Evolutionary conservation across 2,113 vertebrate species (phyloP).

Genomic region (Phyllostomus discolor): DNA sequence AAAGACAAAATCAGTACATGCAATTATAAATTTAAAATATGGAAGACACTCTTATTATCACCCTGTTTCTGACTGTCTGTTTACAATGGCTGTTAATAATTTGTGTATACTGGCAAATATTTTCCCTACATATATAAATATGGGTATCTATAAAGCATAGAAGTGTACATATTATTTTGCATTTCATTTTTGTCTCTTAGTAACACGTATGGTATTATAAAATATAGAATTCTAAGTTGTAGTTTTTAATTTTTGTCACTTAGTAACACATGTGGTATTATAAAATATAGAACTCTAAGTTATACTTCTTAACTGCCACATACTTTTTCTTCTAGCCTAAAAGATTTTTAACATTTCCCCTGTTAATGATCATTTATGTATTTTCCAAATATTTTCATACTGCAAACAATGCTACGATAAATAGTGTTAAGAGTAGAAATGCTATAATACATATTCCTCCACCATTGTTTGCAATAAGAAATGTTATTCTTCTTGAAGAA

Average conservation of each 20-base stretch:
- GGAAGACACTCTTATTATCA: neutral
- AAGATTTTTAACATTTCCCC: neutral
- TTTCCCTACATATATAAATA: neutral
- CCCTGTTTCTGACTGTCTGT: neutral
- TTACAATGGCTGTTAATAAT: neutral
- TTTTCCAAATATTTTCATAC: constrained; percentile 26
- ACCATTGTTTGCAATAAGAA: neutral
- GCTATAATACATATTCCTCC: neutral
- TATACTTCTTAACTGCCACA: neutral
- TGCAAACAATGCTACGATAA: neutral
- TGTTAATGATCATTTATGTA: neutral
- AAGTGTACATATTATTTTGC: neutral
- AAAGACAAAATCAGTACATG: neutral
- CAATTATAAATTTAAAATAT: neutral
- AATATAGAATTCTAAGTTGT: too few species aligned
- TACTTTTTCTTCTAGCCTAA: neutral
- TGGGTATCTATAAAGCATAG: neutral
- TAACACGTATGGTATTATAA: neutral
- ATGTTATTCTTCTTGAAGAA: neutral
- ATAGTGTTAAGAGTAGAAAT: neutral
- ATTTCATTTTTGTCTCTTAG: neutral
- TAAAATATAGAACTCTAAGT: neutral
- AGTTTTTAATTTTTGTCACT: neutral
- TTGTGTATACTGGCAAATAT: neutral
- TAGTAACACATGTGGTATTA: neutral